phyloP scores from a whole-genome alignment of 2,113 vertebrate species.

The Rhinopomastus cyanomelas region DNA sequence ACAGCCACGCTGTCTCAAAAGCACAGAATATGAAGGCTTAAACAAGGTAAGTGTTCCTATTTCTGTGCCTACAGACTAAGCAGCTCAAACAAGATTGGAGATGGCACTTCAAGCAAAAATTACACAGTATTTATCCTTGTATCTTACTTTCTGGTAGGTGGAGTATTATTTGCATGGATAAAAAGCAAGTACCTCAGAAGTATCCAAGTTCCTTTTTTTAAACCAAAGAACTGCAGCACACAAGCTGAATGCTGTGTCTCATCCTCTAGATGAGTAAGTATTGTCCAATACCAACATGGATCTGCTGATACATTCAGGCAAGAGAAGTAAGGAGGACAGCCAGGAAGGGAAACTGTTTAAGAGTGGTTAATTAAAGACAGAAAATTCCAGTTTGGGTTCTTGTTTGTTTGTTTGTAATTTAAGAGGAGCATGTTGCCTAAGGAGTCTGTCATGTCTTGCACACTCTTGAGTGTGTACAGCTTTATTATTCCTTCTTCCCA shows the following conservation, averaged over 20 bases:
- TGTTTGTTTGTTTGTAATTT: neutral
- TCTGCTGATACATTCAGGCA: neutral
- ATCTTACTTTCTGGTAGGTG: neutral
- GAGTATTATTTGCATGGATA: neutral
- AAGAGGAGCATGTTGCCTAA: neutral
- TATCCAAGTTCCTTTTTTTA: neutral
- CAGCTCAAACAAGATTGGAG: neutral
- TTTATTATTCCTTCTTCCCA: neutral
- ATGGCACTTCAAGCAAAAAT: neutral
- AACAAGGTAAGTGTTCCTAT: neutral
- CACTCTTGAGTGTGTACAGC: neutral
- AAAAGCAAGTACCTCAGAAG: neutral
- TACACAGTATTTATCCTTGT: neutral
- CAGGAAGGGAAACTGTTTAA: neutral
- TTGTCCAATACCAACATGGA: neutral
- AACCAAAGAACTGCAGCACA: neutral
- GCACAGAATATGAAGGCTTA: neutral
- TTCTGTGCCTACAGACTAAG: neutral
- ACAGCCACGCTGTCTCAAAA: neutral
- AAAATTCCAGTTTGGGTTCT: neutral
- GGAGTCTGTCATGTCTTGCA: neutral
- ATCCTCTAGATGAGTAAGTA: rapidly evolving
- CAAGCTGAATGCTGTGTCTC: neutral
- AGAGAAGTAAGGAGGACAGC: neutral
- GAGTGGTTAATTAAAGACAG: neutral